Evolutionary conservation across 2,888 invertebrate species (phyloP), one percentile per base, ranked within the genome.

Genomic region (Pachymerium ferrugineum): DNA sequence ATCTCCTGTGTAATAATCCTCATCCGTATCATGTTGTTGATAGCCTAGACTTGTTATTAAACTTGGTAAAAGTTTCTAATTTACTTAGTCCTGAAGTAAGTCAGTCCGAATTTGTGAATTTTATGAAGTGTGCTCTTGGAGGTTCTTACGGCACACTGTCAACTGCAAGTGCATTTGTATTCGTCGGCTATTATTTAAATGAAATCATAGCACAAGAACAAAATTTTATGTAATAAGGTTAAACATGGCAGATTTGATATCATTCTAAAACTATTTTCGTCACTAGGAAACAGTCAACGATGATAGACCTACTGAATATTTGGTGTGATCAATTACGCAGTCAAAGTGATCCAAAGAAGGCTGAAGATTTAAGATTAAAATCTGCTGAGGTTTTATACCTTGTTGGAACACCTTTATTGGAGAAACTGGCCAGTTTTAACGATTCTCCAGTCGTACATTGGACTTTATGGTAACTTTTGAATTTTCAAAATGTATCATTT

Each of bases 351-450:
- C 70, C 70, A 31, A 22, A 16, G 16, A 29, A 70, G 31, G 35
- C 35, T 10, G 70, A 70, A 31, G 70, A 70, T 16, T 35, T 70
- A 19, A 30, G 70, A 30, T n/a, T 70, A 6, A 70, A 70, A 70
- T 29, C 35, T 19, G 70, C 70, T 3, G 70, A 70, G 19, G 70
- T 33, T n/a, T 70, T 70, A 8, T n/a, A 70, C 19, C 22, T 31
- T 16, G n/a, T 8, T 30, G 31, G 70, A 4, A n/a, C 70, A 70
- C 8, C 25, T 3, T 33, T 70, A 33, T n/a, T 70, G 10, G 70
- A 68, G 1, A 30, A 25, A 6, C 28, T 68, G 12, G 4, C 5
- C n/a, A 28, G 10, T 25, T 3, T 2, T 10, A 8, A 14, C 25
- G 29, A 68, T 14, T 8, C 19, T 3, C 29, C 19, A 28, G 29